Conservation (phyloP, 2,113 vertebrate genomes). For the Melierax canorus region DNA sequence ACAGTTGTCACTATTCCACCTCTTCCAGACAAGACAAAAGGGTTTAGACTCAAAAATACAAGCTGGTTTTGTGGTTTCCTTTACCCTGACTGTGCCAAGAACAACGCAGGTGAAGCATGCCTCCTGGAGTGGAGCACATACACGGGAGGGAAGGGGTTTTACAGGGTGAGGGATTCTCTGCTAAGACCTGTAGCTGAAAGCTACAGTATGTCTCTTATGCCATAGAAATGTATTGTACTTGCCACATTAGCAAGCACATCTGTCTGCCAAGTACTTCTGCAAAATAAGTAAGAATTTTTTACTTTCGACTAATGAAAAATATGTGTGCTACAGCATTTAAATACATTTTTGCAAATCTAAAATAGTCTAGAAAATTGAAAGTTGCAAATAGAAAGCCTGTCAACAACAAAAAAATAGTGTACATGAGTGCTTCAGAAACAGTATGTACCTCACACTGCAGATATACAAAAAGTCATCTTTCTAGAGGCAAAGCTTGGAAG, state of each 20-base stretch:
- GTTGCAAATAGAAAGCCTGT: not conserved
- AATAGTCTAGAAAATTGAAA: not conserved
- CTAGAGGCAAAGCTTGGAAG: not conserved
- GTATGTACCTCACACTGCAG: not conserved
- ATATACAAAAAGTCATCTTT: not conserved
- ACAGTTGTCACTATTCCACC: not conserved
- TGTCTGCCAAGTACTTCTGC: not conserved
- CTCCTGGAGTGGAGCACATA: not conserved
- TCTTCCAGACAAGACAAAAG: not conserved
- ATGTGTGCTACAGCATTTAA: not conserved
- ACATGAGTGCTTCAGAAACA: not conserved
- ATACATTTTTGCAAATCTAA: not conserved
- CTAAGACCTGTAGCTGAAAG: not conserved
- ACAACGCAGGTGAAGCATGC: not conserved
- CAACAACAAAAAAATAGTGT: not conserved
- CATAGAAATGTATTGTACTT: not conserved
- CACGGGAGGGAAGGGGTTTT: not conserved
- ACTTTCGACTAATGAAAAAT: not conserved
- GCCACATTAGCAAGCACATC: not conserved
- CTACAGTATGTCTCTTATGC: not conserved
- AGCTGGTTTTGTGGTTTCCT: not conserved
- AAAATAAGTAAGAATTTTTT: not conserved
- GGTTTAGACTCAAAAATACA: not conserved
- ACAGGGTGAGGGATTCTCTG: not conserved
- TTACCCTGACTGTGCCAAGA: not conserved